Conservation (phyloP, 1,140 invertebrate species). For the Melanaphis sacchari region DNA sequence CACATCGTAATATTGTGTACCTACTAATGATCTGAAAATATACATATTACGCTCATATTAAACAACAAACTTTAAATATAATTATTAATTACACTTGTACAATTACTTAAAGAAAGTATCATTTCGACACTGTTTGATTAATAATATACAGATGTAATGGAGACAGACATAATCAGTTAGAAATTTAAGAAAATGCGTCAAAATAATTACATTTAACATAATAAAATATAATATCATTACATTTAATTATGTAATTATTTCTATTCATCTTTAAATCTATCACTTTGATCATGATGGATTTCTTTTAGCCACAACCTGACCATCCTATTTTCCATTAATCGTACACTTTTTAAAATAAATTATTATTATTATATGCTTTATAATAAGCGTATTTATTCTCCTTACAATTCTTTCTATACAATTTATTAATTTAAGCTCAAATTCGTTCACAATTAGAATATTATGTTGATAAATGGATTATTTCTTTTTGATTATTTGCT, state of each 20-base stretch:
- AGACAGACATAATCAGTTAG: not conserved
- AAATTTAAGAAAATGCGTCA: not conserved
- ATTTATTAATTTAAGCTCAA: no score
- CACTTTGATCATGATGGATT: not conserved
- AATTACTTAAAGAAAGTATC: not conserved
- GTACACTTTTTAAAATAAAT: not conserved
- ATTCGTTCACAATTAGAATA: not conserved
- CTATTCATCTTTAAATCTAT: not conserved
- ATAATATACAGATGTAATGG: not conserved
- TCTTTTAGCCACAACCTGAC: not conserved
- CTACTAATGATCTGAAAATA: not conserved
- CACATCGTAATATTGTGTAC: not conserved
- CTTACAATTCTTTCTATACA: no score
- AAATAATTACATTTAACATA: not conserved
- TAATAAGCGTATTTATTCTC: no score
- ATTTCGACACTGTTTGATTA: not conserved
- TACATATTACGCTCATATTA: not conserved
- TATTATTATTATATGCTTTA: not conserved
- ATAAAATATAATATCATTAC: no score
- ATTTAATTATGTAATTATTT: not conserved
- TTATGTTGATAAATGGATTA: not conserved
- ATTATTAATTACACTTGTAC: rapidly evolving
- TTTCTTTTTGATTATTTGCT: no score
- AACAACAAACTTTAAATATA: not conserved
- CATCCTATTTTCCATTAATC: not conserved